These are phyloP conservation scores for Cancer borealis DNA, from an alignment of 2,888 invertebrate genomes.

Conservation along the genomic window DNA sequence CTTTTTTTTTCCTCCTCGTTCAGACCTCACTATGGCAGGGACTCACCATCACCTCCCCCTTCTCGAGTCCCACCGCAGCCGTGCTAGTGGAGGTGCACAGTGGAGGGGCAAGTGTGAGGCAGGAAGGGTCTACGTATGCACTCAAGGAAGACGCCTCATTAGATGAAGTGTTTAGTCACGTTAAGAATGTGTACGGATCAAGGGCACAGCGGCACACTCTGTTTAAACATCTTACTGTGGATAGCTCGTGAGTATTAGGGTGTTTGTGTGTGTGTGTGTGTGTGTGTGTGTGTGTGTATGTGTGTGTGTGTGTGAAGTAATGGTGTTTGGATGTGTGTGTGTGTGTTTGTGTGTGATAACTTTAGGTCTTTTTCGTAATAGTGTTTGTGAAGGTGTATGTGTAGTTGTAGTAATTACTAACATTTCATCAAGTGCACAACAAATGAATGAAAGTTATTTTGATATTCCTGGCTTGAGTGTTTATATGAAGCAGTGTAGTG, in stretches of 20 bases:
- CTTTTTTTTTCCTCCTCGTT: no score
- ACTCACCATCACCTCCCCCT: constrained; percentile 73
- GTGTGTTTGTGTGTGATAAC: no score
- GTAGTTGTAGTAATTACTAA: no score
- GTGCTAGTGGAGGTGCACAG: constrained; percentile 72
- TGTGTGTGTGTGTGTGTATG: no score
- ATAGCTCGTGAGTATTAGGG: constrained; percentile 42
- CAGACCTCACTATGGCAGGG: constrained; percentile 74
- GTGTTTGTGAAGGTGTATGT: no score
- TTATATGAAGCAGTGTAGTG: no score
- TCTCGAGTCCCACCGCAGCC: constrained; percentile 64
- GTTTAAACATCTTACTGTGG: constrained; percentile 64
- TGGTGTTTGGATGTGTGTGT: no score
- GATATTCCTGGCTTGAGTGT: no score
- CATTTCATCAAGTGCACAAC: no score
- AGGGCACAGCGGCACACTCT: constrained; percentile 69
- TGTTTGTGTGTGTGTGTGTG: neutral
- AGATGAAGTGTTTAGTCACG: constrained; percentile 62
- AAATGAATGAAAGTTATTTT: no score
- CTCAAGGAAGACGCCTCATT: constrained; percentile 72
- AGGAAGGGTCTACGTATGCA: constrained; percentile 68
- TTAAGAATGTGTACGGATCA: constrained; percentile 67
- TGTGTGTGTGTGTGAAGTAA: no score
- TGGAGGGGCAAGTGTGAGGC: constrained; percentile 67
- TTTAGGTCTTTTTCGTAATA: no score